phyloP scores from a whole-genome alignment of 2,888 invertebrate genomes.

The Thereva unica region DNA sequence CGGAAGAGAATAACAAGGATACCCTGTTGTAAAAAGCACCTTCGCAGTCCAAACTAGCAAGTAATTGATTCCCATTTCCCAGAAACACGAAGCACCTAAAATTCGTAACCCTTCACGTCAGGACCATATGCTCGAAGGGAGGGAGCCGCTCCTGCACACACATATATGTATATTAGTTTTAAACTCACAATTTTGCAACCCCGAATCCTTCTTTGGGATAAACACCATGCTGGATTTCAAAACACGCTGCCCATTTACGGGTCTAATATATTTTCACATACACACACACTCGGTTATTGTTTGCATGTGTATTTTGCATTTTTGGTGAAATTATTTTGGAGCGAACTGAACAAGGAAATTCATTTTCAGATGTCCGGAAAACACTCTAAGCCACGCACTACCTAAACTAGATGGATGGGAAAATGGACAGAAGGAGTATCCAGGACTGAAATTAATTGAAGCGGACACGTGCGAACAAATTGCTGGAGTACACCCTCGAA shows the following conservation, averaged over 20 bases:
- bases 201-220: background rate
- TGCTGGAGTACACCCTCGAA: conserved; percentile 24
- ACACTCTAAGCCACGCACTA: conserved; percentile 24
- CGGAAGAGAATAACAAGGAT: background rate
- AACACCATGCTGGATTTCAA: too few species aligned
- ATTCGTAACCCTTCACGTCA: conserved; percentile 39
- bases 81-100: conserved; percentile 7
- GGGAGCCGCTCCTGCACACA: background rate
- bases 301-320: conserved; percentile 28
- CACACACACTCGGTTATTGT: background rate
- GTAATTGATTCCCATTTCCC: conserved; percentile 40
- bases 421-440: conserved; percentile 34
- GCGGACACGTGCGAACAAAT: conserved; percentile 36
- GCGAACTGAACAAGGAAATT: conserved; percentile 25
- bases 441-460: conserved; percentile 35
- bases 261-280: too few species aligned
- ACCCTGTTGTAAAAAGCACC: conserved; percentile 27
- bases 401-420: conserved; percentile 33
- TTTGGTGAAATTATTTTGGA: conserved; percentile 36
- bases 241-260: too few species aligned
- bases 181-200: background rate
- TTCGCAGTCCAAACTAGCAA: conserved; percentile 19
- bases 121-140: conserved; percentile 35
- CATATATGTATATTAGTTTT: conserved; percentile 9
- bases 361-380: conserved; percentile 37